A percentile compares a stretch with the other conserved stretches of the same genome.
Conservation (phyloP, 2,888 invertebrate species). For the Calliopum simillimum region DNA sequence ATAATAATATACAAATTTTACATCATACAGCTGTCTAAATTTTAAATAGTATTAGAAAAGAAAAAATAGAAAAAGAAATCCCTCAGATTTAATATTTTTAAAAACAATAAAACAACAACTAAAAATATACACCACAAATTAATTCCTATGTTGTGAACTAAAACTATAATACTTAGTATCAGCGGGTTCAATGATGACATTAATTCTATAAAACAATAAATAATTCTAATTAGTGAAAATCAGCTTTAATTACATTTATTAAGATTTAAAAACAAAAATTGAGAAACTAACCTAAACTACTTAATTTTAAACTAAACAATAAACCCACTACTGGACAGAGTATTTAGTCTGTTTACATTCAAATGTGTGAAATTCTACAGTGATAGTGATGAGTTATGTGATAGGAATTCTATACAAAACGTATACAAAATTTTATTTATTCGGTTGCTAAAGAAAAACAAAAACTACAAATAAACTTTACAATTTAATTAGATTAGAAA, state of each 20-base stretch:
- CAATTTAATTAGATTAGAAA: neutral
- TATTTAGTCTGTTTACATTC: constrained; percentile 12
- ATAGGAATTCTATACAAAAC: constrained; percentile 37
- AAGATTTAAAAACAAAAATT: neutral
- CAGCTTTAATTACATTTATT: constrained; percentile 3
- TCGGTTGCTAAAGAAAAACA: neutral
- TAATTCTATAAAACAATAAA: neutral
- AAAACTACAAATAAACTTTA: constrained; percentile 1
- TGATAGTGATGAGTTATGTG: constrained; percentile 43
- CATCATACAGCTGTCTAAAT: neutral
- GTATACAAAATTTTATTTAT: constrained; percentile 18
- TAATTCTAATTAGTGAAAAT: constrained; percentile 12
- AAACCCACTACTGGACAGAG: neutral
- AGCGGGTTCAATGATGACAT: neutral
- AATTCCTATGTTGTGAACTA: neutral
- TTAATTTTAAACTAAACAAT: constrained; percentile 2
- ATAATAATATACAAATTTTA: neutral
- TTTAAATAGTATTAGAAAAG: neutral
- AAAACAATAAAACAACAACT: too few species aligned
- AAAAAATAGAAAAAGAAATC: too few species aligned
- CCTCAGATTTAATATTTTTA: too few species aligned
- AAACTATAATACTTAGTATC: too few species aligned
- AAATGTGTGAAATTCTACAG: constrained; percentile 29
- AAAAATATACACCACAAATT: neutral
- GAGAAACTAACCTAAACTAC: neutral